A percentile compares a stretch with the other conserved stretches of the same genome.
Evolutionary conservation across 2,888 invertebrate species (phyloP).

Genomic region (Lasioglossum malachurum): DNA sequence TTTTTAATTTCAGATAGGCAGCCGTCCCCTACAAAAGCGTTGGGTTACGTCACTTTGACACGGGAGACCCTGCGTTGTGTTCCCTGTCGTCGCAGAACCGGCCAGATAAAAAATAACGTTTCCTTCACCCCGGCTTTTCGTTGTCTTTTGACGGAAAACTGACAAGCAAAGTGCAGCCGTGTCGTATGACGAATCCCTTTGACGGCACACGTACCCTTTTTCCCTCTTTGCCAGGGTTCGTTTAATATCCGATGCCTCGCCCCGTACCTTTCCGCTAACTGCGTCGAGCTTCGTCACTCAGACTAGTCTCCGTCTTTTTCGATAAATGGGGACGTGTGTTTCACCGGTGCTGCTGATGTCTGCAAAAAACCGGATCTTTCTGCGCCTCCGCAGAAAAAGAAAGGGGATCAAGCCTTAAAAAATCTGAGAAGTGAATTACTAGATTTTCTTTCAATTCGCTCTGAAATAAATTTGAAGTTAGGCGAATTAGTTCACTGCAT

Average conservation of each 20-base stretch:
- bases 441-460: too few relatives aligned
- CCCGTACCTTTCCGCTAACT: background rate
- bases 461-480: too few relatives aligned
- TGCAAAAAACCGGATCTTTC: background rate
- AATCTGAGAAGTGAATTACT: too few relatives aligned
- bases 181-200: conserved; percentile 37
- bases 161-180: conserved; percentile 23
- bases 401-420: too few relatives aligned
- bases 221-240: background rate
- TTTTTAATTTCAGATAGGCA: conserved; percentile 34
- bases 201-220: background rate
- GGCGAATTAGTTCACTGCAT: too few relatives aligned
- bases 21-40: background rate
- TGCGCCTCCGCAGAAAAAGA: background rate
- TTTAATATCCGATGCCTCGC: conserved; percentile 9
- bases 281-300: background rate
- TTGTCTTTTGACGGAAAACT: conserved; percentile 28
- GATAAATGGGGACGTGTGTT: background rate
- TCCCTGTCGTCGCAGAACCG: conserved; percentile 6
- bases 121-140: background rate
- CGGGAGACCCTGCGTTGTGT: background rate
- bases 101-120: conserved; percentile 32
- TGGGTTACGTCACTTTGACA: conserved; percentile 33
- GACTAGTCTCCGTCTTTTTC: background rate
- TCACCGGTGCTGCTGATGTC: background rate